These are phyloP conservation scores for Drosophila miranda DNA, from an alignment of 1,140 invertebrate genomes.

Conservation along the genomic window DNA sequence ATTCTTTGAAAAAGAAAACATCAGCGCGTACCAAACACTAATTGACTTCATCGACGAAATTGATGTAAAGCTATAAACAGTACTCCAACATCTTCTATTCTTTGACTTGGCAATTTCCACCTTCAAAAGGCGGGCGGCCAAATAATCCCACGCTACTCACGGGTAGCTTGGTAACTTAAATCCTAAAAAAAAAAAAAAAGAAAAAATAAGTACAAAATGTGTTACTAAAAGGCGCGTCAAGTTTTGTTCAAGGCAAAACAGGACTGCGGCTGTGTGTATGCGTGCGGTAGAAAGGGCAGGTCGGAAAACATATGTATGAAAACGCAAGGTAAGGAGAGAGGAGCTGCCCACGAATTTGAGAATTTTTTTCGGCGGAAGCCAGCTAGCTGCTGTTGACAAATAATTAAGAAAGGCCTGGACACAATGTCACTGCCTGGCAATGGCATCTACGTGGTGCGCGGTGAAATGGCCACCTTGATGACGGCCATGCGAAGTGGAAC, in stretches of 20 bases:
- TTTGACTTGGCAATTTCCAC: too few relatives aligned
- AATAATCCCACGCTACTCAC: too few relatives aligned
- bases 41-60: too few relatives aligned
- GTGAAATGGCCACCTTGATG: conserved; percentile 93
- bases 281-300: conserved; percentile 20
- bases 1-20: too few relatives aligned
- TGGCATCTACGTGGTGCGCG: conserved; percentile 94
- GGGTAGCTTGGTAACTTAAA: too few relatives aligned
- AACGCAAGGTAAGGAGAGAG: conserved; percentile 13
- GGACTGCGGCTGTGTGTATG: conserved; percentile 19
- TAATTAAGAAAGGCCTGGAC: conserved; percentile 19
- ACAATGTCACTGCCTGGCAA: conserved; percentile 87
- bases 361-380: conserved; percentile 45
- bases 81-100: too few relatives aligned
- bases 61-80: too few relatives aligned
- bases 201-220: too few relatives aligned
- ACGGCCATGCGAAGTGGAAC: conserved; percentile 94
- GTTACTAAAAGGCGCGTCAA: conserved; percentile 37
- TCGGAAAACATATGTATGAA: conserved; percentile 43
- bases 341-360: conserved; percentile 29
- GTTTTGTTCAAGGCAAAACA: conserved; percentile 36
- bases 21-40: too few relatives aligned
- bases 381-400: conserved; percentile 45
- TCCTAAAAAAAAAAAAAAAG: too few relatives aligned
- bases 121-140: too few relatives aligned